Evolutionary conservation across 2,888 invertebrate genomes (phyloP), one percentile per base, ranked within the genome.

Genomic region (Alloscopus bannaensis): DNA sequence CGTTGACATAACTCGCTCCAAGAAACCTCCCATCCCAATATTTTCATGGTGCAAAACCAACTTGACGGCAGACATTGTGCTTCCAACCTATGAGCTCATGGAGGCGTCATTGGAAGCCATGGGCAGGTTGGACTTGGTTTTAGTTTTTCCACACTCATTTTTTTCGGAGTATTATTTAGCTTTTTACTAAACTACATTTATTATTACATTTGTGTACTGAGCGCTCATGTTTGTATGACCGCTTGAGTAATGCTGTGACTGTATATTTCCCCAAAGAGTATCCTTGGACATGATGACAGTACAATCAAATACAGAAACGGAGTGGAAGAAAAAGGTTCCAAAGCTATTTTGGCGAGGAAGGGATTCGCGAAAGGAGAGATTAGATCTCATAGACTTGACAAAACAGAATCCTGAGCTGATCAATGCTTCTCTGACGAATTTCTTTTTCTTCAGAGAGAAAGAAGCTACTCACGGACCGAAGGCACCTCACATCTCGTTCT

Each of bases 11-110:
- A 42, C 60, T 2, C 28, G 76, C 45, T 92, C 93, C 1, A 87
- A 88, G 20, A 88, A 88, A 81, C 90, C 91, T 13, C 91, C 93
- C 82, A 78, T 91, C 4, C 97, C 98, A 1, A 92, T 99, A 81
- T 94, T 98, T 88, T 98, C 98, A 18, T 99, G 98, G 98, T 98
- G 98, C 89, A 97, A 97, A 0, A 97, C 96, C 82, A 91, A 92
- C 76, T 93, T 94, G 78, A 93, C 94, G 3, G 90, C 91, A 86
- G 98, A 99, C 88, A 97, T 98, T 87, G 92, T 97, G 29, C 91
- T 98, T 91, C 98, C 98, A 6, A 98, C 98, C 0, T 98, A 98
- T 89, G 98, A 98, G 88, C 90, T 98, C 59, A 97, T 96, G 0
- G 95, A 97, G 89, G 94, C 98, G 16, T 93, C 95, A 0, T 88